Evolutionary conservation across 1,140 invertebrate genomes (phyloP).

Genomic region (Drosophila kohkoa): DNA sequence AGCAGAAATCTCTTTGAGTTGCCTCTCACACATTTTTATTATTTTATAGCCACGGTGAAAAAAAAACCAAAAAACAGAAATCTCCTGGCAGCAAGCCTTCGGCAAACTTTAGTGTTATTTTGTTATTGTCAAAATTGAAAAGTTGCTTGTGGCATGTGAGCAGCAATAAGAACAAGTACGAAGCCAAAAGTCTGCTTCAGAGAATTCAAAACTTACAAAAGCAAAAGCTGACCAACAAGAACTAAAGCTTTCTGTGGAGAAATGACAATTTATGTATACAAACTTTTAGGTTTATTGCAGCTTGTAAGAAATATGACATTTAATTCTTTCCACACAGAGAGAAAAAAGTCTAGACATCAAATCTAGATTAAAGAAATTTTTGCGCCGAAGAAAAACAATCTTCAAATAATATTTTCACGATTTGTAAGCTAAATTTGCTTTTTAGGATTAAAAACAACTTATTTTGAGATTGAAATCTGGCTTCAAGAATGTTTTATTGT

Average conservation of each 20-base stretch:
- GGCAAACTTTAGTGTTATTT: slow-evolving; percentile 26
- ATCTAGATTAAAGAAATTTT: no score
- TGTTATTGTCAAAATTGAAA: slow-evolving; percentile 65
- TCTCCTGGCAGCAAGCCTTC: slow-evolving; percentile 22
- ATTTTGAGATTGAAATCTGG: no score
- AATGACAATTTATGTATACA: no score
- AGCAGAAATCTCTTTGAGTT: slow-evolving; percentile 73
- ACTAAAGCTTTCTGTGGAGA: not conserved
- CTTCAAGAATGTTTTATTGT: no score
- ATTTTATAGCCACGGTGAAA: slow-evolving; percentile 63
- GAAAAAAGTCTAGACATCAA: no score
- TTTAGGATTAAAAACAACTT: no score
- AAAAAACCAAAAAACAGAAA: slow-evolving; percentile 30
- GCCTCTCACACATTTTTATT: slow-evolving; percentile 68
- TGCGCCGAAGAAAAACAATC: no score
- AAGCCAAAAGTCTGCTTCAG: slow-evolving; percentile 1
- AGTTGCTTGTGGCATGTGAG: slow-evolving; percentile 32
- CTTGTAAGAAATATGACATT: no score
- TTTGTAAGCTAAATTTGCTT: no score
- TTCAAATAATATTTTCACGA: no score
- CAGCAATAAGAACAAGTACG: not conserved
- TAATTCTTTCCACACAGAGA: no score
- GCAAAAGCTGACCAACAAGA: slow-evolving; percentile 3
- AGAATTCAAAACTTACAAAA: slow-evolving; percentile 1
- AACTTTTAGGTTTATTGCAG: no score